phyloP scores from a whole-genome alignment of 2,113 vertebrate genomes.

The Collichthys lucidus region DNA sequence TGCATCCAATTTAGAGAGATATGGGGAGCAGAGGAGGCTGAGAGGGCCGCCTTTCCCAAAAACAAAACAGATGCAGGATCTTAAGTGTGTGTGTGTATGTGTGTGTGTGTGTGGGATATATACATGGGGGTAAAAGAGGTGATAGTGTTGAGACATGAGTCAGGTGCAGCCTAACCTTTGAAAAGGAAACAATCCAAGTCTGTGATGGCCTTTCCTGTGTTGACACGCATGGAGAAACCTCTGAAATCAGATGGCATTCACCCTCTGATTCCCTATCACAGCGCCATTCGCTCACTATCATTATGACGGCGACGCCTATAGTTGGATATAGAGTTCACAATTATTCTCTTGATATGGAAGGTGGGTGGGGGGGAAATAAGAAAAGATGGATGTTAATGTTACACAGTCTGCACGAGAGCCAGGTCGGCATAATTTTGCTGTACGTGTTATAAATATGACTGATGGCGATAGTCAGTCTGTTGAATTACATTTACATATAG shows the following conservation, averaged over 20 bases:
- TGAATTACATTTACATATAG: conserved; percentile 83
- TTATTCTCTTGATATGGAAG: conserved; percentile 67
- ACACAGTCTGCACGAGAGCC: conserved; percentile 55
- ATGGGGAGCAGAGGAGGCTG: conserved; percentile 49
- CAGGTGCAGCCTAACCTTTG: conserved; percentile 77
- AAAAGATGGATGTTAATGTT: conserved; percentile 67
- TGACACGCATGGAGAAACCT: conserved; percentile 84
- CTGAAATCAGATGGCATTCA: conserved; percentile 84
- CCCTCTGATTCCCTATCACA: conserved; percentile 75
- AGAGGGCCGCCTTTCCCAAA: conserved; percentile 62
- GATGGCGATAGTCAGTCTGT: conserved; percentile 74
- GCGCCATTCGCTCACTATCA: conserved; percentile 57
- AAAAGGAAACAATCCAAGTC: conserved; percentile 77
- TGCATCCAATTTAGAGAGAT: conserved; percentile 79
- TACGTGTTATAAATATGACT: conserved; percentile 76
- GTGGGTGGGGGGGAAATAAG: not conserved
- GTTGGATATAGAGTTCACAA: conserved; percentile 67
- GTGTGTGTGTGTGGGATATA: conserved; percentile 50
- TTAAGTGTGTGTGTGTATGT: conserved; percentile 46
- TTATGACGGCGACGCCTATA: conserved; percentile 49
- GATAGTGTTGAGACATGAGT: conserved; percentile 60
- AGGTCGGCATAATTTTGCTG: conserved; percentile 65
- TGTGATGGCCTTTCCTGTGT: conserved; percentile 81
- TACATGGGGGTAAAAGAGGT: conserved; percentile 46
- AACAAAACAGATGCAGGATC: conserved; percentile 75